Conservation (phyloP, 30 jellyfish, hydroid and myxozoan genomes). For the Aurelia aurita region DNA sequence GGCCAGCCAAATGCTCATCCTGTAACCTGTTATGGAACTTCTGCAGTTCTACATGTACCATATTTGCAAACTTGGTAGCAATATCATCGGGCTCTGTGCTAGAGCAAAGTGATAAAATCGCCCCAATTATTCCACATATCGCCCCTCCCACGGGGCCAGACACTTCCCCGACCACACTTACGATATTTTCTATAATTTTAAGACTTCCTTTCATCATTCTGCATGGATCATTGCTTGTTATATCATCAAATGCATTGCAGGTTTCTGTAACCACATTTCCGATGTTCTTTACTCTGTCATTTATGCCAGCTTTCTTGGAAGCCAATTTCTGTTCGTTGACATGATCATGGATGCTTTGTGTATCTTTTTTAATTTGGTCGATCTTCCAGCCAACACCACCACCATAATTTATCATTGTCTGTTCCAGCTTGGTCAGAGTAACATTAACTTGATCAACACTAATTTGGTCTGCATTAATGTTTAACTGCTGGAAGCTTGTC, state of each 20-base stretch:
- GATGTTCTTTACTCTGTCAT: background rate
- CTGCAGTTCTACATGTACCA: constrained; percentile 16
- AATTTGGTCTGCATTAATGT: too few species aligned
- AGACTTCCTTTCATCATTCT: constrained; percentile 3
- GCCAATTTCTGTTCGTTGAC: constrained; percentile 1
- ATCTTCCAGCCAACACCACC: background rate
- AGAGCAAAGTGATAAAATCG: background rate
- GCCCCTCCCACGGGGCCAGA: constrained; percentile 11
- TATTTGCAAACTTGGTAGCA: constrained; percentile 10
- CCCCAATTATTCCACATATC: background rate
- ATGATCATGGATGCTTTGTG: background rate
- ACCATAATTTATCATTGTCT: background rate
- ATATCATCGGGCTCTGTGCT: background rate
- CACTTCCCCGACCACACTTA: constrained; percentile 6
- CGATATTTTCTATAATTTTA: background rate
- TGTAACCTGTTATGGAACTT: constrained; percentile 3
- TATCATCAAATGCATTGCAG: background rate
- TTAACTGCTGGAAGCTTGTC: too few species aligned
- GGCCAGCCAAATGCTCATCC: constrained; percentile 16
- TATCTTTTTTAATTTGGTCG: background rate
- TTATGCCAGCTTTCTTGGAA: background rate
- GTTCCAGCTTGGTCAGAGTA: background rate
- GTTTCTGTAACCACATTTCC: constrained; percentile 1
- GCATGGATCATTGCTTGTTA: constrained; percentile 2
- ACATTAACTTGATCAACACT: too few species aligned